A percentile compares a stretch with the other conserved stretches of the same genome.
Conservation (phyloP, 2,113 vertebrate species). For the Ailurus styani region DNA sequence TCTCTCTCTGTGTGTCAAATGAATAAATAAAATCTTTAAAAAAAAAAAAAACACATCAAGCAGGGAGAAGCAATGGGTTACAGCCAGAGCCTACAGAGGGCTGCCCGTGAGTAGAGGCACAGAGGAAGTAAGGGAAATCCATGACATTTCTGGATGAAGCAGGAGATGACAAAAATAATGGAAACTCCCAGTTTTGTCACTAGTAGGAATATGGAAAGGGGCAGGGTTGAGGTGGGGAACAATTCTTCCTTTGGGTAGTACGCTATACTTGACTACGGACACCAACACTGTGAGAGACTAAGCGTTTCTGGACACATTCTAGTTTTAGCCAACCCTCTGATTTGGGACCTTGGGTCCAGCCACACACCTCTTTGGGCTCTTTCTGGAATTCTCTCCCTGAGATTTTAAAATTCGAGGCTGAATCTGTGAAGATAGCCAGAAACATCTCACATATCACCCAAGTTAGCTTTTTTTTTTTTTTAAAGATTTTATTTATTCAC, state of each 20-base stretch:
- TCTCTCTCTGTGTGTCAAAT: no score
- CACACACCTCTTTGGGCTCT: not conserved
- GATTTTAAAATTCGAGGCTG: not conserved
- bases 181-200: not conserved
- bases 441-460: not conserved
- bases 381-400: not conserved
- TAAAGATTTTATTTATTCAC: no score
- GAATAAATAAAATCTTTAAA: no score
- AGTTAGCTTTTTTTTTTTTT: not conserved
- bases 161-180: not conserved
- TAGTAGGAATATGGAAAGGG: not conserved
- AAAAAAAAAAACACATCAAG: not conserved
- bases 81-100: not conserved
- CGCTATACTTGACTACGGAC: not conserved
- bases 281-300: rapidly evolving
- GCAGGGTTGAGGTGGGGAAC: not conserved
- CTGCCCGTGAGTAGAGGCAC: not conserved
- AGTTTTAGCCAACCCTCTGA: not conserved
- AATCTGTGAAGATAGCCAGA: not conserved
- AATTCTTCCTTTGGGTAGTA: not conserved
- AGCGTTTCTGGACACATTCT: not conserved
- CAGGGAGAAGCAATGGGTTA: not conserved
- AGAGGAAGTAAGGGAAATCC: not conserved
- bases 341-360: not conserved
- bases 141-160: not conserved